Percentiles rank a stretch among this genome's conserved stretches.
phyloP scores from a whole-genome alignment of 1,140 invertebrate species.

The Orchesella cincta region DNA sequence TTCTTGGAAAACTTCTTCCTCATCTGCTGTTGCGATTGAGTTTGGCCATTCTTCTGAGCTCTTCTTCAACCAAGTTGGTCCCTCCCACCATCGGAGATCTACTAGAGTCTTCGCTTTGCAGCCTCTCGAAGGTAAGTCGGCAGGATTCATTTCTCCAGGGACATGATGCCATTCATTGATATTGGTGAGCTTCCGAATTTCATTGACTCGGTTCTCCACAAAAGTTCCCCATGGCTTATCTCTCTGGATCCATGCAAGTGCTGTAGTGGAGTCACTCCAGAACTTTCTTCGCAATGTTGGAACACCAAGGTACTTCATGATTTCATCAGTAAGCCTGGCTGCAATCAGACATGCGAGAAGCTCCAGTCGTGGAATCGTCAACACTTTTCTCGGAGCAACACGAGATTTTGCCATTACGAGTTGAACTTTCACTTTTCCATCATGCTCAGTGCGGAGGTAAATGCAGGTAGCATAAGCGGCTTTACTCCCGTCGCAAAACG shows the following conservation, averaged over 20 bases:
- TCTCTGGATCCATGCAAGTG: slow-evolving; percentile 51
- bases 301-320: neutral
- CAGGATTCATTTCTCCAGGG: slow-evolving; percentile 55
- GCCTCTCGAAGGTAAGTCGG: slow-evolving; percentile 57
- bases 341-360: slow-evolving; percentile 55
- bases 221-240: slow-evolving; percentile 42
- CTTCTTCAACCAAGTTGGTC: neutral
- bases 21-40: neutral
- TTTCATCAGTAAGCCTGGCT: slow-evolving; percentile 46
- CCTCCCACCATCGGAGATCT: slow-evolving; percentile 6
- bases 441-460: neutral
- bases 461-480: neutral
- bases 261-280: slow-evolving; percentile 52
- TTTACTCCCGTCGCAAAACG: neutral
- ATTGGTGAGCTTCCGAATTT: slow-evolving; percentile 43
- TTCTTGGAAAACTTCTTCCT: neutral
- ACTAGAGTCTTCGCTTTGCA: neutral
- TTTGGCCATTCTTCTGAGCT: neutral
- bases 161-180: slow-evolving; percentile 56
- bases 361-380: slow-evolving; percentile 56
- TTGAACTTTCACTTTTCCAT: slow-evolving; percentile 9
- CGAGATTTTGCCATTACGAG: slow-evolving; percentile 51
- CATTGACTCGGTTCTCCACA: slow-evolving; percentile 43
- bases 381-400: slow-evolving; percentile 51
- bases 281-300: neutral